Evolutionary conservation across 2,888 invertebrate species (phyloP).

Genomic region (Lydus trimaculatus): DNA sequence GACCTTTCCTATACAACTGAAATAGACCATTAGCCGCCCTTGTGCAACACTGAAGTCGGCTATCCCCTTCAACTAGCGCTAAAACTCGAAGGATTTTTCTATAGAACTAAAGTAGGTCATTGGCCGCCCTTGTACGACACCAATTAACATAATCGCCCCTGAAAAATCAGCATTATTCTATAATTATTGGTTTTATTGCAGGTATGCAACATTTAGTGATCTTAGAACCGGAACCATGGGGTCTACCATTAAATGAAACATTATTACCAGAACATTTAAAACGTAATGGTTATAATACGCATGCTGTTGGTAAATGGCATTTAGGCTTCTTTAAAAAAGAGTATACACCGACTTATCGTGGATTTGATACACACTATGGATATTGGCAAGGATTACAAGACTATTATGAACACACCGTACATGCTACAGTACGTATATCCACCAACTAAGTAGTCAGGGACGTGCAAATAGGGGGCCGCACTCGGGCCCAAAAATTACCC

Average conservation of each 20-base stretch:
- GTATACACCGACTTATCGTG: slow-evolving; percentile 76
- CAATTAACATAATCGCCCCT: too few species aligned
- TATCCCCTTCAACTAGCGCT: too few species aligned
- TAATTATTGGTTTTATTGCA: slow-evolving; percentile 43
- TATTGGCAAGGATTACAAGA: slow-evolving; percentile 84
- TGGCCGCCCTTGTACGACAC: too few species aligned
- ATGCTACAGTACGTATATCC: slow-evolving; percentile 59
- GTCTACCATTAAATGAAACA: slow-evolving; percentile 69
- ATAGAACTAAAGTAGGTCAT: too few species aligned
- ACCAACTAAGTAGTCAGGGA: neutral
- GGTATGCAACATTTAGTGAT: slow-evolving; percentile 80
- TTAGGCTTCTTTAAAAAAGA: slow-evolving; percentile 78
- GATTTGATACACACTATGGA: slow-evolving; percentile 84
- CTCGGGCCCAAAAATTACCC: too few species aligned
- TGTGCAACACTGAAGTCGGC: too few species aligned
- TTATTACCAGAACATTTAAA: slow-evolving; percentile 70
- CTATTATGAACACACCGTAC: slow-evolving; percentile 74
- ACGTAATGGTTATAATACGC: slow-evolving; percentile 74
- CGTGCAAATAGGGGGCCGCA: too few species aligned
- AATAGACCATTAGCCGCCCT: too few species aligned
- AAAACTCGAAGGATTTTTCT: too few species aligned
- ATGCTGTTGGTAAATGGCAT: slow-evolving; percentile 87
- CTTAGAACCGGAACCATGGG: slow-evolving; percentile 75
- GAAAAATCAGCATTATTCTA: too few species aligned
- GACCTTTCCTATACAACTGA: too few species aligned